A percentile compares a stretch with the other conserved stretches of the same genome.
Evolutionary conservation across 37 sponge, comb jelly and placozoan species (phyloP).

Genomic region (Ephydatia muelleri): DNA sequence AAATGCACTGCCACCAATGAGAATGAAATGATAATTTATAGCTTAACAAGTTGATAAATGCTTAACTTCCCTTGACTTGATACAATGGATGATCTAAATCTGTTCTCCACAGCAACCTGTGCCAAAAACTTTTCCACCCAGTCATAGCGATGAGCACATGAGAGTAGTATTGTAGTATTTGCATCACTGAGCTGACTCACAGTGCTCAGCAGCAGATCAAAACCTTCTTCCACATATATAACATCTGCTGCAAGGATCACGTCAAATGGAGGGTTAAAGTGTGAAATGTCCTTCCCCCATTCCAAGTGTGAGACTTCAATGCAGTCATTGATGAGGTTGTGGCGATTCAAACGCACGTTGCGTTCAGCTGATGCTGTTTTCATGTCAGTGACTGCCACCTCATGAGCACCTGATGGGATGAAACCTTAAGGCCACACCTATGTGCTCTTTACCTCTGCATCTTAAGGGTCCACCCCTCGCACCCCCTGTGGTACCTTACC

Average conservation of each 20-base stretch:
- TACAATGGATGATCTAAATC: conserved; percentile 18
- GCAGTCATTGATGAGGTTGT: conserved; percentile 25
- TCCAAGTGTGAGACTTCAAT: conserved; percentile 36
- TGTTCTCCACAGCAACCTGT: background rate
- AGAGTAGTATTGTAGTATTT: conserved; percentile 25
- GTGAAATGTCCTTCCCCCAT: conserved; percentile 40
- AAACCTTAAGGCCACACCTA: background rate
- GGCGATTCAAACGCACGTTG: conserved; percentile 31
- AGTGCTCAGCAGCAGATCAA: conserved; percentile 36
- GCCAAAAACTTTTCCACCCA: conserved; percentile 47
- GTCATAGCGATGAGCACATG: conserved; percentile 61
- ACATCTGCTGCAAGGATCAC: conserved; percentile 78
- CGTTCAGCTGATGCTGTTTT: conserved; percentile 26
- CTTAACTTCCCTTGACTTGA: background rate
- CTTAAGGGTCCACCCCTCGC: background rate
- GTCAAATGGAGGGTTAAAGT: conserved; percentile 44
- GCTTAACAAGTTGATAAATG: background rate
- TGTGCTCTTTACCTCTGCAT: background rate
- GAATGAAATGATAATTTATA: background rate
- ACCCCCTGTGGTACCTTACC: conserved; percentile 25
- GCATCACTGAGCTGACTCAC: conserved; percentile 33
- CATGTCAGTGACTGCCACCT: conserved; percentile 55
- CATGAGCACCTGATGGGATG: conserved; percentile 22
- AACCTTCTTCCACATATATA: conserved; percentile 61
- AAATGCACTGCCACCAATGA: too few species aligned